Conservation (phyloP, 2,888 invertebrate species). For the Drosophila fungiperda region DNA sequence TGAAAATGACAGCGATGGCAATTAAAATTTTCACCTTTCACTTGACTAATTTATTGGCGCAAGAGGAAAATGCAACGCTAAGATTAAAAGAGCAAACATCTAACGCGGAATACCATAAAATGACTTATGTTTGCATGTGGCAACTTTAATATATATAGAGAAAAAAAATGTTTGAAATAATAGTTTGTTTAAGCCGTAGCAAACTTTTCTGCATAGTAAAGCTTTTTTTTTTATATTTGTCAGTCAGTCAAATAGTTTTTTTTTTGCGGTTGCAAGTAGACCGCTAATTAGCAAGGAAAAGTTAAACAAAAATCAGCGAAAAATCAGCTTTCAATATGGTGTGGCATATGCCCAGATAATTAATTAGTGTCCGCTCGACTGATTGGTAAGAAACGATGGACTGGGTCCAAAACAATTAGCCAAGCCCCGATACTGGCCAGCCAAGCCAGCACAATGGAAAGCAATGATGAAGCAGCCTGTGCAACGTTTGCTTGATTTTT, state of each 20-base stretch:
- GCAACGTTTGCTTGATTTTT: conserved; percentile 46
- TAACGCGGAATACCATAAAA: not conserved
- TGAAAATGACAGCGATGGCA: not conserved
- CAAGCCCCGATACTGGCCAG: conserved; percentile 34
- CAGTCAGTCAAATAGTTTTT: conserved; percentile 9
- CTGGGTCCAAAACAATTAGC: conserved; percentile 63
- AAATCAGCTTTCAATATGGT: conserved; percentile 63
- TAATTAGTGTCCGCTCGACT: conserved; percentile 64
- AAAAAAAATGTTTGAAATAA: not conserved
- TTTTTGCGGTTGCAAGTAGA: conserved; percentile 1
- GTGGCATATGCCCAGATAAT: conserved; percentile 67
- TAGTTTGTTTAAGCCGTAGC: not conserved
- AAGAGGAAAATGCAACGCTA: not conserved
- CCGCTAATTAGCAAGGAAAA: conserved; percentile 62
- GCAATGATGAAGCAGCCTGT: conserved; percentile 48
- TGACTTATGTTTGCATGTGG: not conserved
- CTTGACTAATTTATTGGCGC: not conserved
- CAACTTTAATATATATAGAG: not conserved
- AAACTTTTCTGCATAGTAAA: conserved; percentile 1
- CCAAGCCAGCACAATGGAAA: conserved; percentile 27
- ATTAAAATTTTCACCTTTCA: conserved; percentile 1
- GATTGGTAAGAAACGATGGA: conserved; percentile 59
- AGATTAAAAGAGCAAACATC: not conserved
- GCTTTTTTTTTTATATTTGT: conserved; percentile 8
- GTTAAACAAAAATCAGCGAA: conserved; percentile 69